Percentiles rank a stretch among this genome's conserved stretches.
Conservation (phyloP, 2,888 invertebrate genomes). For the Ectemnius cavifrons region DNA sequence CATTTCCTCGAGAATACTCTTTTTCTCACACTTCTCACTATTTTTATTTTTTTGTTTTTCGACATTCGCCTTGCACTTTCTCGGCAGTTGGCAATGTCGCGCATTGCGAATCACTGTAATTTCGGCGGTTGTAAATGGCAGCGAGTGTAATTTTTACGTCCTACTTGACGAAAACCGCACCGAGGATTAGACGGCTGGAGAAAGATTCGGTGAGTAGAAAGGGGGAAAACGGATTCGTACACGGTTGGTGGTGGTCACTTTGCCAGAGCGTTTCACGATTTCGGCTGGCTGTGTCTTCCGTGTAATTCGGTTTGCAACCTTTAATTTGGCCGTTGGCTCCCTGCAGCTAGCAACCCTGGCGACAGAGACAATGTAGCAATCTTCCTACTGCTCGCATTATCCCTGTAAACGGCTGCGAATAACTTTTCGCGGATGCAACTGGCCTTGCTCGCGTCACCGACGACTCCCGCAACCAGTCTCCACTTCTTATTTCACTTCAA, state of each 20-base stretch:
- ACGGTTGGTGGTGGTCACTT: background rate
- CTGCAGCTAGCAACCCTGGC: no score
- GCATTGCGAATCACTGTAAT: background rate
- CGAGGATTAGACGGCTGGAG: background rate
- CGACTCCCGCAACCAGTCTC: no score
- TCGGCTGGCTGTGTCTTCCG: background rate
- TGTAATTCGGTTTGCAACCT: conserved; percentile 6
- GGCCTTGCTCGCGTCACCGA: background rate
- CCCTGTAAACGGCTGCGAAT: background rate
- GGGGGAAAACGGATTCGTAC: no score
- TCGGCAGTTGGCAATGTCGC: no score
- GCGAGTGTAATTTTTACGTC: no score
- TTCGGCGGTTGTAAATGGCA: background rate
- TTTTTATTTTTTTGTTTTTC: no score
- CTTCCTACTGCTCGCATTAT: background rate
- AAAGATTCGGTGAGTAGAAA: no score
- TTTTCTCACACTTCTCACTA: no score
- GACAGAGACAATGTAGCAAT: background rate
- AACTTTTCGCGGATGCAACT: background rate
- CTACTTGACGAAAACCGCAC: conserved; percentile 23
- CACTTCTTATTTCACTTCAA: no score
- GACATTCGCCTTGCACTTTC: no score
- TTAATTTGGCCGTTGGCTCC: background rate
- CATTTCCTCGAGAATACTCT: no score
- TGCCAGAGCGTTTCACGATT: conserved; percentile 6